These are phyloP conservation scores for Tragelaphus eurycerus DNA, from an alignment of 2,797 vertebrate species.

Conservation along the genomic window DNA sequence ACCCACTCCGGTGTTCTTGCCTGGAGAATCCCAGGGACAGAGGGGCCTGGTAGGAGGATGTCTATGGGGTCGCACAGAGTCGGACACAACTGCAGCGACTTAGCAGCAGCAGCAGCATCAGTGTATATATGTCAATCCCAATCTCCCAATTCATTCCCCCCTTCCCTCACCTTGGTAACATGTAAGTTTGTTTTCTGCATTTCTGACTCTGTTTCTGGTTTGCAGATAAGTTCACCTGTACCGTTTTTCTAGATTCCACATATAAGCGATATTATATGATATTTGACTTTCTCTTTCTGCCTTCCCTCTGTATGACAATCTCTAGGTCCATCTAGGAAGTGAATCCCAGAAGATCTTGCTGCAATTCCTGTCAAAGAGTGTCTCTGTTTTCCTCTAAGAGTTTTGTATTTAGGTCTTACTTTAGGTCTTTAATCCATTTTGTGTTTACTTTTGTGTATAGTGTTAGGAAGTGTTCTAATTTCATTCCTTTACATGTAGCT, in stretches of 20 bases:
- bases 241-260: background rate
- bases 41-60: too few relatives aligned
- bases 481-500: background rate
- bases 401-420: background rate
- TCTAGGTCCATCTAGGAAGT: background rate
- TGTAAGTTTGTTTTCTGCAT: background rate
- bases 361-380: background rate
- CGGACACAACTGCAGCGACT: too few relatives aligned
- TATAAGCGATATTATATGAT: background rate
- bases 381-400: background rate
- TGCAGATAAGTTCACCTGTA: background rate
- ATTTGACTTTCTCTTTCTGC: background rate
- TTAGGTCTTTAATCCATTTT: background rate
- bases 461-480: background rate
- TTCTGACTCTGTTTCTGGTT: background rate
- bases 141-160: background rate
- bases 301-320: background rate
- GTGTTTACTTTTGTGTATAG: background rate
- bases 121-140: background rate
- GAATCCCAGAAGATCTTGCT: background rate
- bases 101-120: background rate
- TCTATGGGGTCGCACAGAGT: too few relatives aligned
- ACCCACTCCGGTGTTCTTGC: too few relatives aligned
- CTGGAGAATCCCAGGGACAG: too few relatives aligned
- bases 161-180: background rate